phyloP scores from a whole-genome alignment of 2,113 vertebrate genomes.

The Hyla sarda region DNA sequence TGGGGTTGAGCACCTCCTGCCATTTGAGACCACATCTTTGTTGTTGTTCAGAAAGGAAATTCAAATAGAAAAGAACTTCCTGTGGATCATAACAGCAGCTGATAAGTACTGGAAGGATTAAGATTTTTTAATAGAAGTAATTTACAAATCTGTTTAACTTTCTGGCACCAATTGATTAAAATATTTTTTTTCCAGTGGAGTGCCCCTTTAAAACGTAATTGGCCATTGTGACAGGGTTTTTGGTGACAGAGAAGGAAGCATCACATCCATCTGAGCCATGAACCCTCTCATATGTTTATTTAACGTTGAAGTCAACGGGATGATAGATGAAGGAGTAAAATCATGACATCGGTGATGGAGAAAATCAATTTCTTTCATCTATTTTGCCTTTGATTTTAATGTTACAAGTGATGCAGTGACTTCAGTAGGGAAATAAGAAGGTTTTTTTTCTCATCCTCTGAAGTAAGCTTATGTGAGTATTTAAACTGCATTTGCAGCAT shows the following conservation, averaged over 20 bases:
- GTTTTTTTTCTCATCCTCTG: background rate
- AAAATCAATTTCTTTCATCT: background rate
- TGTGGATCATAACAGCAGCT: too few species aligned
- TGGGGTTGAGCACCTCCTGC: too few species aligned
- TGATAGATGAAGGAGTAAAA: background rate
- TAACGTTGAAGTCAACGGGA: background rate
- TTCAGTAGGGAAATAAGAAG: background rate
- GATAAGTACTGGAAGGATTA: too few species aligned
- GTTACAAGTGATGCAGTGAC: background rate
- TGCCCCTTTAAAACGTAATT: background rate
- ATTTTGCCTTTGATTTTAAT: background rate
- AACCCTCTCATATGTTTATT: background rate
- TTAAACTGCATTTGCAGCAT: background rate
- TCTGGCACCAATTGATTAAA: too few species aligned
- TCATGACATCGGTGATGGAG: background rate
- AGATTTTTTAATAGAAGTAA: too few species aligned
- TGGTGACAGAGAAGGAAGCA: too few species aligned
- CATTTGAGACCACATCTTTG: too few species aligned
- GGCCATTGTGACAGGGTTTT: background rate
- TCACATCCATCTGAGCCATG: background rate
- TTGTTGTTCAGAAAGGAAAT: too few species aligned
- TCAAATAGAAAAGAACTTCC: too few species aligned
- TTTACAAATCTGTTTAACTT: too few species aligned
- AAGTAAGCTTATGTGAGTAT: background rate
- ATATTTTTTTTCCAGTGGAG: too few species aligned